These are phyloP conservation scores for Chloroceryle amazona DNA, from an alignment of 2,797 vertebrate species.

Conservation along the genomic window DNA sequence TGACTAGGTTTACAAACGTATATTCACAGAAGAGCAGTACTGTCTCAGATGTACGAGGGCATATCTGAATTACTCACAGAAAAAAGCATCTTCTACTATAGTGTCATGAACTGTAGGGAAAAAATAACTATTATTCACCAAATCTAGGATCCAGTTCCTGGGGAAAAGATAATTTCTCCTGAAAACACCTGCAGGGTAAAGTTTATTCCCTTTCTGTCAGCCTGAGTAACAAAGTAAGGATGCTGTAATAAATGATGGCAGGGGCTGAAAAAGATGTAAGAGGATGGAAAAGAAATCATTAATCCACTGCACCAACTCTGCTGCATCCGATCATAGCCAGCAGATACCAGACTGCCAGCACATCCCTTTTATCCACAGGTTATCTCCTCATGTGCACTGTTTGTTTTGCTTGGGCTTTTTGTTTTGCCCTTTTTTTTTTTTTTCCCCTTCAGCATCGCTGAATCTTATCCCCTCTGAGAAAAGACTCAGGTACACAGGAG, in stretches of 20 bases:
- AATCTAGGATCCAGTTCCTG: background rate
- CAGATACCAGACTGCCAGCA: background rate
- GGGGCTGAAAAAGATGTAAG: conserved; percentile 33
- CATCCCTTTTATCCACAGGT: background rate
- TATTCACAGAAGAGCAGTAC: background rate
- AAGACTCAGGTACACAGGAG: background rate
- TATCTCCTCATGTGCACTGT: background rate
- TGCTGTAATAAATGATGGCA: conserved; percentile 24
- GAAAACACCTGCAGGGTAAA: conserved; percentile 49
- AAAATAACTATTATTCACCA: background rate
- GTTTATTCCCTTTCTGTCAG: conserved; percentile 45
- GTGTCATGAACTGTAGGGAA: background rate
- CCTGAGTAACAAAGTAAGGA: conserved; percentile 17
- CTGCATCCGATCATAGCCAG: background rate
- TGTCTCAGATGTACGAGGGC: background rate
- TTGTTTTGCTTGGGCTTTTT: background rate
- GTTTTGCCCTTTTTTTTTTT: background rate
- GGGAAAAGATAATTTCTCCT: conserved; percentile 25
- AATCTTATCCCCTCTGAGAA: background rate
- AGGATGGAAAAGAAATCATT: conserved; percentile 46
- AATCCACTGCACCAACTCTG: background rate
- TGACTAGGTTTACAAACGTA: background rate
- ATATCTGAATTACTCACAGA: background rate
- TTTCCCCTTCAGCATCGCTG: background rate
- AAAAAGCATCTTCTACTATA: background rate